Conservation (phyloP, 2,113 vertebrate species). For the Dipodomys stephensi region DNA sequence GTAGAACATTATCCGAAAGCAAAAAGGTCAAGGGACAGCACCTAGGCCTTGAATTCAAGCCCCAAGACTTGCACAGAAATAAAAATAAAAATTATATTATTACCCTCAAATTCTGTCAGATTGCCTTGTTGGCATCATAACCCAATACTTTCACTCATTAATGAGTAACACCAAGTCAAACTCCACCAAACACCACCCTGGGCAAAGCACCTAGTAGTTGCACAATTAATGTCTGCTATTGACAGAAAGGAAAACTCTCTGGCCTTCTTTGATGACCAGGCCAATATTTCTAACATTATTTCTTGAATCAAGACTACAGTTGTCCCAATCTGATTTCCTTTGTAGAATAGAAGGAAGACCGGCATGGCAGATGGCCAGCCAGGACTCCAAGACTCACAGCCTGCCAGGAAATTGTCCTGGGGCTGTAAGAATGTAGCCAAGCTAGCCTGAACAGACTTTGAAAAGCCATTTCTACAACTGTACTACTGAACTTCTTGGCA, state of each 20-base stretch:
- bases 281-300: conserved; percentile 48
- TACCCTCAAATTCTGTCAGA: conserved; percentile 31
- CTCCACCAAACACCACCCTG: neutral
- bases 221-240: conserved; percentile 25
- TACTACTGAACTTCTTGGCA: neutral
- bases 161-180: conserved; percentile 9
- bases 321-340: conserved; percentile 41
- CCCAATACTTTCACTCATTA: neutral
- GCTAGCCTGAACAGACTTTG: neutral
- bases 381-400: neutral
- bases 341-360: conserved; percentile 1
- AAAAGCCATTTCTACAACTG: conserved; percentile 12
- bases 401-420: conserved; percentile 27
- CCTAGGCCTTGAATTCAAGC: neutral
- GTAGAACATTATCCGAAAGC: no score
- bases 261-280: conserved; percentile 37
- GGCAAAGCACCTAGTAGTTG: conserved; percentile 1
- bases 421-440: conserved; percentile 22
- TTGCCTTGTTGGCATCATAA: conserved; percentile 9
- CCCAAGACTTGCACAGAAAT: neutral
- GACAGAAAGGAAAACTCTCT: neutral
- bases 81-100: neutral
- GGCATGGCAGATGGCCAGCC: conserved; percentile 2
- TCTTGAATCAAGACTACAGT: conserved; percentile 50
- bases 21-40: no score